Evolutionary conservation across 2,888 invertebrate genomes (phyloP).

Genomic region (Embidobia sp.): DNA sequence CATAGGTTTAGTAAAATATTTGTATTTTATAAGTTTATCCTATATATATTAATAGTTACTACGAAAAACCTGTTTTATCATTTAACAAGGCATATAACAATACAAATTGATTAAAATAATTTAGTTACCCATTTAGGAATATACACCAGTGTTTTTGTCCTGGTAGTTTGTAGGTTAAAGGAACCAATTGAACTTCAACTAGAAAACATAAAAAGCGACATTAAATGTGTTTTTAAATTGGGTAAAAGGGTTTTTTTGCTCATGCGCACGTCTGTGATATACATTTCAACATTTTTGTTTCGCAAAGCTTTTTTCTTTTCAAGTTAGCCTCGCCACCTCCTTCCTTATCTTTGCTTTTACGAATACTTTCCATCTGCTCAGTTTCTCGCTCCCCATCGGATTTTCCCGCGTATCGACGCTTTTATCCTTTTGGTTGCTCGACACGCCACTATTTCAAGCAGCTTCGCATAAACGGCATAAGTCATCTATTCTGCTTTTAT

Average conservation of each 20-base stretch:
- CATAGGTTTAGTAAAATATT: no score
- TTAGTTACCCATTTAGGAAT: no score
- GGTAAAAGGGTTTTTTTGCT: slow-evolving; percentile 14
- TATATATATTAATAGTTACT: no score
- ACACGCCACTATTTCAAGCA: slow-evolving; percentile 61
- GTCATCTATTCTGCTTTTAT: slow-evolving; percentile 61
- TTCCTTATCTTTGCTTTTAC: slow-evolving; percentile 28
- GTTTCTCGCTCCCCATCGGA: slow-evolving; percentile 26
- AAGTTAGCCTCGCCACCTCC: slow-evolving; percentile 10
- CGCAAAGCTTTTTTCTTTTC: slow-evolving; percentile 7
- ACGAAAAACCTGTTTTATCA: no score
- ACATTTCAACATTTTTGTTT: slow-evolving; percentile 43
- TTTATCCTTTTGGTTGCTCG: slow-evolving; percentile 57
- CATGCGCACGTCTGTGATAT: slow-evolving; percentile 29
- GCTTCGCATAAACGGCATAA: slow-evolving; percentile 61
- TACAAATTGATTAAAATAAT: no score
- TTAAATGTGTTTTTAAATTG: slow-evolving; percentile 7
- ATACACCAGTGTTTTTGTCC: no score
- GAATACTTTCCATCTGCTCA: slow-evolving; percentile 40
- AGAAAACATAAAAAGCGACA: no score
- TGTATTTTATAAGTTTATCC: no score
- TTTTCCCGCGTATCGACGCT: slow-evolving; percentile 53
- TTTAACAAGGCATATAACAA: no score
- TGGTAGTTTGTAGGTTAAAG: no score
- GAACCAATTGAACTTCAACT: no score